Evolutionary conservation across 2,888 invertebrate genomes (phyloP), one percentile per base, ranked within the genome.

Genomic region (Clepsis dumicolana): DNA sequence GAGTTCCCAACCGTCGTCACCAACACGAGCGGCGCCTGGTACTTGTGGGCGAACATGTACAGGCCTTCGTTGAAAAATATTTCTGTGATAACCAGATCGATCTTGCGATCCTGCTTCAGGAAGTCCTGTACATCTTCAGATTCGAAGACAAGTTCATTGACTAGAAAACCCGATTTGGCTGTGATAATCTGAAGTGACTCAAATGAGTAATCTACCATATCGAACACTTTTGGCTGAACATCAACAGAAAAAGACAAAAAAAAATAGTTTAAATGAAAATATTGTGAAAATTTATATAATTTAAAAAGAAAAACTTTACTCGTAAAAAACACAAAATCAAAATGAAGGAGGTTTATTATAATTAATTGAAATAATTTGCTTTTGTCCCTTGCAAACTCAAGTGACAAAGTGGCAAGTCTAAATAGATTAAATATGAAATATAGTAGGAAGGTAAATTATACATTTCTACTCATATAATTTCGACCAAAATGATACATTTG

Each of bases 21-120:
- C 29, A 73, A 64, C 7, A 73, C 70, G 0, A 71, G 60, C 12
- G 74, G 72, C 1, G 74, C 72, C 25, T 70, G 71, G 64, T 73
- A 74, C 57, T 71, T 71, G 64, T 72, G 73, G 14, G 74, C 72
- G 27, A 74, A 70, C 72, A 72, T 73, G 32, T 74, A 73, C 2
- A 73, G 59, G 1, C 67, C 63, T 52, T 74, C 74, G 41, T 72
- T 71, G 29, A 66, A 72, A 18, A 74, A 74, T 21, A 72, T 4
- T 60, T 74, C 74, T 4, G 52, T 64, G n/a, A 74, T 52, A 1
- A 74, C 72, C 0, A 72, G 24, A 63, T 74, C 74, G 38, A 73
- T 72, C 3, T 72, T 65, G 44, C 73, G 70, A 8, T 72, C 64
- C 52, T 70, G 64, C 14, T 61, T 63, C 24, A 74, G 7, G 18